phyloP scores from a whole-genome alignment of 2,888 invertebrate species.

The Megastigmus dorsalis region DNA sequence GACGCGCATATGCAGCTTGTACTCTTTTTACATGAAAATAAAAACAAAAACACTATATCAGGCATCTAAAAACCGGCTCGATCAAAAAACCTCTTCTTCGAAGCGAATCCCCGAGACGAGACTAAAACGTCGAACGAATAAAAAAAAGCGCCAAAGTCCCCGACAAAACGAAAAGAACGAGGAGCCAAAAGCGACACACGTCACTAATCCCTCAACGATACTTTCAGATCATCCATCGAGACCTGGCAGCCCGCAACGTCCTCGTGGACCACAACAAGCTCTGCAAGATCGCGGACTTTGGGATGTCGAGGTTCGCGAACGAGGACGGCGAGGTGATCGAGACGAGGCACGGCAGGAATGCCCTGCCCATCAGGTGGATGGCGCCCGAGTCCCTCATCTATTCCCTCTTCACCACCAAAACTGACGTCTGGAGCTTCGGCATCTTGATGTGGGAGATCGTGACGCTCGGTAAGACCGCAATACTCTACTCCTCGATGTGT shows the following conservation, averaged over 20 bases:
- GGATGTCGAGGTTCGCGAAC: slow-evolving; percentile 84
- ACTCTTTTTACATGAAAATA: no score
- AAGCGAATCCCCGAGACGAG: no score
- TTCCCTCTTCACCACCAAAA: slow-evolving; percentile 86
- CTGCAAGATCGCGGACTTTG: slow-evolving; percentile 92
- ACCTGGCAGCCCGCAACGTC: slow-evolving; percentile 88
- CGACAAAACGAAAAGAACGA: no score
- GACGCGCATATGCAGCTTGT: no score
- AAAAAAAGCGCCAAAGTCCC: no score
- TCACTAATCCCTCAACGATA: slow-evolving; percentile 24
- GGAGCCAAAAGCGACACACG: no score
- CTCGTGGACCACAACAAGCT: slow-evolving; percentile 89
- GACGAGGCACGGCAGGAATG: slow-evolving; percentile 75
- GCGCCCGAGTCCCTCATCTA: slow-evolving; percentile 88
- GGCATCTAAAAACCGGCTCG: no score
- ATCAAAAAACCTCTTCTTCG: no score
- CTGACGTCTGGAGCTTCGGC: slow-evolving; percentile 92
- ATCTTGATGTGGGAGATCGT: slow-evolving; percentile 92
- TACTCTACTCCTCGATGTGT: no score
- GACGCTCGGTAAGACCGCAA: slow-evolving; percentile 83
- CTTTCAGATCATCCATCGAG: slow-evolving; percentile 88
- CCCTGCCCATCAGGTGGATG: slow-evolving; percentile 88
- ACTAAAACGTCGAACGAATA: no score
- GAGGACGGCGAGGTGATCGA: slow-evolving; percentile 75
- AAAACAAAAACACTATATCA: no score